Evolutionary conservation across 2,797 vertebrate species (phyloP), one percentile per base, ranked within the genome.

Genomic region (Crocidura indochinensis): DNA sequence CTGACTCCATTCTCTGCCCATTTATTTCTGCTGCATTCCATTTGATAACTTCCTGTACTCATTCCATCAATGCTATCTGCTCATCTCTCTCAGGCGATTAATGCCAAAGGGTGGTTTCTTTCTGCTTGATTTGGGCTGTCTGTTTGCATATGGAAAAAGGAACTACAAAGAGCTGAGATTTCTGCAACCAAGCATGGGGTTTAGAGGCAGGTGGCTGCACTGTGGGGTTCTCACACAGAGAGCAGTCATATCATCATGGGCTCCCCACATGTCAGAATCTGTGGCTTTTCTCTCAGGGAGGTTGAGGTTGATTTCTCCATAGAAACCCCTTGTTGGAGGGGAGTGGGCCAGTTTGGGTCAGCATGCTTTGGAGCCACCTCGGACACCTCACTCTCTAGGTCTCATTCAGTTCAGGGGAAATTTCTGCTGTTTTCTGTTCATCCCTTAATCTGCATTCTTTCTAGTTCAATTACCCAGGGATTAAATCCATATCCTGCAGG

Each of bases 31-130:
- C 29, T 69, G 11, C 8, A 6, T 20, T 85, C 47, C 47, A 27
- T 87, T 79, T 77, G 80, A 84, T 71, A 68, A 77, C 20, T 68
- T 56, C 44, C n/a, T 71, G 26, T 56, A 74, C 60, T 85, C 49
- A 84, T 75, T 84, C 31, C n/a, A 24, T 1, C 44, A 49, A 31
- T 72, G n/a, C 24, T 6, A 17, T 56, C 65, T 49, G 91, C 72
- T 80, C 20, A 4, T 73, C 49, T 84, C 51, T 46, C 76, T 46
- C 20, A 51, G 24, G 67, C 14, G 74, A 38, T 49, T 67, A 38
- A 20, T 44, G 67, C 47, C 10, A 64, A n/a, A 71, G 7, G 27
- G 5, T 80, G 74, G 64, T 89, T 81, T 92, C 71, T 79, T 46
- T 31, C 60, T 68, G 53, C 71, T 82, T 12, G 22, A 27, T 27